phyloP scores from a whole-genome alignment of 2,113 vertebrate species.

The Macrotis lagotis region DNA sequence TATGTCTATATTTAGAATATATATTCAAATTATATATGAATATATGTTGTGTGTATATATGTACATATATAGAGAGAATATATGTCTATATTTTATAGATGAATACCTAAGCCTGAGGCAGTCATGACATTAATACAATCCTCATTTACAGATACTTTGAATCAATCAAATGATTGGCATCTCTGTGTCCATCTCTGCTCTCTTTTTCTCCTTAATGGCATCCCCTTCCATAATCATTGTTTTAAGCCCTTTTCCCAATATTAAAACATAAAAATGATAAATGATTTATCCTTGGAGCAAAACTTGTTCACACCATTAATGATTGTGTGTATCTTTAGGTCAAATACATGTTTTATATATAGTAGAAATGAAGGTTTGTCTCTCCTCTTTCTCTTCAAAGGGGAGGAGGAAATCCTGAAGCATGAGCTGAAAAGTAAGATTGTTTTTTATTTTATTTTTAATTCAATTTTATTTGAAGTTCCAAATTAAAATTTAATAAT shows the following conservation, averaged over 20 bases:
- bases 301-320: not conserved
- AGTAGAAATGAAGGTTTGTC: not conserved
- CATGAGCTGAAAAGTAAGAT: not conserved
- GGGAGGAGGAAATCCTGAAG: not conserved
- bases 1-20: not conserved
- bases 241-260: not conserved
- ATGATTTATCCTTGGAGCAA: not conserved
- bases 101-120: not conserved
- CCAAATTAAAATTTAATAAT: not conserved
- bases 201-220: not conserved
- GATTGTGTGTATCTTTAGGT: not conserved
- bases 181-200: not conserved
- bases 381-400: not conserved
- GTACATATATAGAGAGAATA: not conserved
- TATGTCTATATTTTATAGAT: not conserved
- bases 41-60: not conserved
- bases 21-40: not conserved
- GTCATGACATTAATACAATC: not conserved
- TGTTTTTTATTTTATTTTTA: not conserved
- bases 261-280: not conserved
- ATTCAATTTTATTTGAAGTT: not conserved
- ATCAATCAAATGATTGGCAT: not conserved
- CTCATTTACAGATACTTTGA: not conserved
- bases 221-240: not conserved
- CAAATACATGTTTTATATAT: not conserved